Evolutionary conservation across 2,797 vertebrate species (phyloP).

Genomic region (Chanos chanos): DNA sequence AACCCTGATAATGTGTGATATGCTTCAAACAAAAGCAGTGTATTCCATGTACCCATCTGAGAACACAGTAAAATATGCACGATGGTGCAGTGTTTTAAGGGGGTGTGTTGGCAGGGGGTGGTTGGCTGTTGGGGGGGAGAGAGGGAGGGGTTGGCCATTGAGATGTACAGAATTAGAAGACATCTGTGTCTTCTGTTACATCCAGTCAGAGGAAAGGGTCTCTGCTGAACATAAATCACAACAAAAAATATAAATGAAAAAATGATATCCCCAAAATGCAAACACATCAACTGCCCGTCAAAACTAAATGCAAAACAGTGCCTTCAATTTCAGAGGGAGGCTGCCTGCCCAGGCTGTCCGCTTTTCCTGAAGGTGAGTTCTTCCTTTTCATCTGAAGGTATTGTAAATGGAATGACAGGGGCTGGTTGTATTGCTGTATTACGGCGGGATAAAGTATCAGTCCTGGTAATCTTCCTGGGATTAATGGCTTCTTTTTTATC

Average conservation of each 20-base stretch:
- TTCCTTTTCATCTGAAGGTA: constrained; percentile 54
- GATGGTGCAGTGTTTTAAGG: constrained; percentile 53
- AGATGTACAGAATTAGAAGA: constrained; percentile 53
- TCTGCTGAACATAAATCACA: not conserved
- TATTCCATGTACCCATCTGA: constrained; percentile 18
- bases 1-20: too few species aligned
- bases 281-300: not conserved
- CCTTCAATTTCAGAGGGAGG: not conserved
- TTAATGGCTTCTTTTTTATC: constrained; percentile 99
- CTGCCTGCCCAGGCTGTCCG: not conserved
- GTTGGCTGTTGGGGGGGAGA: constrained; percentile 61
- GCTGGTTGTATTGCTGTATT: constrained; percentile 93
- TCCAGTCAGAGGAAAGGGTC: too few species aligned
- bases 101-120: constrained; percentile 59
- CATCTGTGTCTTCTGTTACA: constrained; percentile 56
- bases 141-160: constrained; percentile 54
- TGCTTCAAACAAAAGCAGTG: too few species aligned
- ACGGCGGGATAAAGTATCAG: constrained; percentile 95
- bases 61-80: constrained; percentile 56
- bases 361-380: constrained; percentile 64
- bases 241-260: constrained; percentile 47
- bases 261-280: too few species aligned
- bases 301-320: not conserved
- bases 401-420: constrained; percentile 75
- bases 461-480: constrained; percentile 97